phyloP scores from a whole-genome alignment of 2,113 vertebrate genomes.

The Scytalopus superciliaris region DNA sequence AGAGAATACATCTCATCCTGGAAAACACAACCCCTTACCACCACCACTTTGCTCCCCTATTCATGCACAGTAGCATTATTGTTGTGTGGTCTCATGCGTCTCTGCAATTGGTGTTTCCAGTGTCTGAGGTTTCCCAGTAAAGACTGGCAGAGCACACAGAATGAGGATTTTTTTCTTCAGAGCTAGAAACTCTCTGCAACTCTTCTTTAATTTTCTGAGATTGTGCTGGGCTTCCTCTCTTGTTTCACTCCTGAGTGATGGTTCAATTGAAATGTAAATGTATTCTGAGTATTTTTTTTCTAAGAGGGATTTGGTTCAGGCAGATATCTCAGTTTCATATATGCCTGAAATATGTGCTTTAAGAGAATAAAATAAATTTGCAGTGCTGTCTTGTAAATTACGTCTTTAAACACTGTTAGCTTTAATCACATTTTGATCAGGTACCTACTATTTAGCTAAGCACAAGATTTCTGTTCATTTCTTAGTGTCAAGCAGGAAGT shows the following conservation, averaged over 20 bases:
- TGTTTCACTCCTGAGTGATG: neutral
- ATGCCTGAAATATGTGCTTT: neutral
- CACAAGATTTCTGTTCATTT: neutral
- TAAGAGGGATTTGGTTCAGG: neutral
- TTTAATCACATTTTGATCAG: neutral
- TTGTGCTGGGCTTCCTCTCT: neutral
- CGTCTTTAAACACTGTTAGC: neutral
- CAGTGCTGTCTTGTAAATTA: neutral
- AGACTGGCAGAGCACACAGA: neutral
- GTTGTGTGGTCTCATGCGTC: neutral
- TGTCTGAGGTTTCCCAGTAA: neutral
- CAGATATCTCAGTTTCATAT: neutral
- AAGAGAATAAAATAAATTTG: constrained; percentile 14
- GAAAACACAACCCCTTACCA: neutral
- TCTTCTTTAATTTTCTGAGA: neutral
- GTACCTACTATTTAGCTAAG: neutral
- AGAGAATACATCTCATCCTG: neutral
- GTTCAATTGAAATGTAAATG: neutral
- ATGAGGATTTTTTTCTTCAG: neutral
- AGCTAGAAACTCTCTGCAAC: neutral
- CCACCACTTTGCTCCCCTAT: neutral
- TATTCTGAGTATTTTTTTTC: neutral
- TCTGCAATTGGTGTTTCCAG: neutral
- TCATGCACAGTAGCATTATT: accelerated
- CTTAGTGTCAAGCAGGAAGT: neutral